Evolutionary conservation across 2,888 invertebrate species (phyloP).

Genomic region (Matsumyia berberina): DNA sequence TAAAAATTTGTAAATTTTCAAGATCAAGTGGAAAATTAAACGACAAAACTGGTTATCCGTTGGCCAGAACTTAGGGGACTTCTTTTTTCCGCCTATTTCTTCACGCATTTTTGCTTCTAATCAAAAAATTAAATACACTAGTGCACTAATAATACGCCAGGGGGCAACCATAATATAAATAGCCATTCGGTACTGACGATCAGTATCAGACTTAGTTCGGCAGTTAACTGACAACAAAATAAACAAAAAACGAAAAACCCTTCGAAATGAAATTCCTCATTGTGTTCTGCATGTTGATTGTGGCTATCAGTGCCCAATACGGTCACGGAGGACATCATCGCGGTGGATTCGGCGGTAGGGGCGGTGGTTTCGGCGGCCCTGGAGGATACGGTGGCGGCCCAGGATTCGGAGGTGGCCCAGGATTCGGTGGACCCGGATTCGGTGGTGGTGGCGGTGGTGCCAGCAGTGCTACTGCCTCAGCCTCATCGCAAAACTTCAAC

Average conservation of each 20-base stretch:
- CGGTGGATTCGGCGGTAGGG: conserved; percentile 1
- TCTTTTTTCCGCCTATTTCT: not conserved
- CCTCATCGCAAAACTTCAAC: not conserved
- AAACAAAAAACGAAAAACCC: not conserved
- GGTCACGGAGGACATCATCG: not conserved
- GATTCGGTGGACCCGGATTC: conserved; percentile 2
- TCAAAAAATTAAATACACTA: conserved; percentile 31
- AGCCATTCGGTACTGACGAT: conserved; percentile 21
- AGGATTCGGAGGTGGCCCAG: not conserved
- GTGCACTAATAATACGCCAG: not conserved
- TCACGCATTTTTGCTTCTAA: too few species aligned
- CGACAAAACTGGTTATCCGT: conserved; percentile 26
- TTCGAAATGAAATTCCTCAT: conserved; percentile 80
- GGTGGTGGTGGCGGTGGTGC: conserved; percentile 4
- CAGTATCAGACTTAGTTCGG: conserved; percentile 18
- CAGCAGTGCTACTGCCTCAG: not conserved
- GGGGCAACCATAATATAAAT: conserved; percentile 72
- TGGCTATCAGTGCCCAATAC: conserved; percentile 78
- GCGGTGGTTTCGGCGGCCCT: not conserved
- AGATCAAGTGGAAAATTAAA: conserved; percentile 4
- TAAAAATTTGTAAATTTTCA: conserved; percentile 19
- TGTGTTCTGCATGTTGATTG: conserved; percentile 79
- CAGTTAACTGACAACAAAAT: not conserved
- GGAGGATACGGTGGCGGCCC: not conserved
- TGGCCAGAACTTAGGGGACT: conserved; percentile 7